Base-by-base conservation (phyloP, 35 echinoderm and acorn worm species). In the Anneissia japonica region DNA sequence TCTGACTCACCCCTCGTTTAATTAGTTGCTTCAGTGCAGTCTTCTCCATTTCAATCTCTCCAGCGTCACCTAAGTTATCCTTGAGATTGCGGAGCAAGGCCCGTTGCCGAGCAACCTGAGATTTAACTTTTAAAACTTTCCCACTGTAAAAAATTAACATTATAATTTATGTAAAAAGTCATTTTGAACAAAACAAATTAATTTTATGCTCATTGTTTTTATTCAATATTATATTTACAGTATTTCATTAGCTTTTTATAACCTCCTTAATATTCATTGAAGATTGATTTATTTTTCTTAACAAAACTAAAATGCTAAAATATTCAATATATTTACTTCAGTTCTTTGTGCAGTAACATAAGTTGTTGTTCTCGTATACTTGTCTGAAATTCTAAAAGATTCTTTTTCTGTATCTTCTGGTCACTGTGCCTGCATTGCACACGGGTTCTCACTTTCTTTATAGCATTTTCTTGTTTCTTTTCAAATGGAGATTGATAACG, bases 341-440 rank as follows among this genome's bases (percentile, higher is more conserved):
- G 38, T 81, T 81, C 34, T 30, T 30, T 81, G 4, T 81, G 6
- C 36, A 81, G 17, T 6, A 38, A 39, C 38, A 38, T 19, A 30
- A 81, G 79, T 81, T 81, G 7, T 81, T 81, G 34, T 81, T 81
- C 79, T 10, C 38, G 35, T 6, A 81, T 39, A 40, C 9, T 81
- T 36, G 38, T 39, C 40, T 81, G 79, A 39, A 39, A 81, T 81
- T 35, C 79, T 39, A 81, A 4, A 29, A 81, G 36, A 6, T 81
- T 39, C 38, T 39, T 35, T 37, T 39, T 10, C 35, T 81, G 35
- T 30, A 30, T 4, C 17, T 7, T 29, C 79, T 81, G 79, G 10
- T 29, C 38, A 40, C 11, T 26, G 6, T 38, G 36, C 9, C 30
- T 38, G 5, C 23, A 17, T 26, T 38, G 10, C 10, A 81, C 79